Evolutionary conservation across 2,113 vertebrate species (phyloP), one percentile per base, ranked within the genome.

Genomic region (Chauna torquata): DNA sequence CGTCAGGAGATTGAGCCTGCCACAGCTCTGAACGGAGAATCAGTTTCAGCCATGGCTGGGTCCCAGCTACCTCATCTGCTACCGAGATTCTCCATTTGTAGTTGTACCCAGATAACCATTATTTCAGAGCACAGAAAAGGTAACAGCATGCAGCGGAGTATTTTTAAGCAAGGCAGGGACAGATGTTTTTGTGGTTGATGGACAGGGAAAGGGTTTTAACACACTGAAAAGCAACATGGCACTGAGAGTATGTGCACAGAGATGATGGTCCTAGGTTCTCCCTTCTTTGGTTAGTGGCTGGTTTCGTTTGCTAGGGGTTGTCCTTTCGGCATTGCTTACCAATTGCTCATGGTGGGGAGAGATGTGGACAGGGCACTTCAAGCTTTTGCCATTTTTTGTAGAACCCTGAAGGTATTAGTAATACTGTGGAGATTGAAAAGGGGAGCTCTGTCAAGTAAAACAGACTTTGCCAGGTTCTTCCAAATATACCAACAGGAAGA

Each of bases 281-380:
- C 32, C 70, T 44, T 71, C 65, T 64, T 20, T 17, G 18, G n/a
- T 66, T 68, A 38, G 81, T 5, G 69, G 49, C 68, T 74, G 75
- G 11, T 71, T 66, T 49, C 3, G 0, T 49, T 40, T 57, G 52
- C 88, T 82, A 1, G 0, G 83, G 40, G 49, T 15, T 45, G 42
- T 76, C 54, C 83, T 70, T 32, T 27, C 44, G 20, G 32, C 24
- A 5, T 24, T 22, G 2, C 19, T 45, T 16, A 19, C 45, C 5
- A 3, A 6, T 16, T 28, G 32, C 45, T 52, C 1, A 0, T 5
- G 55, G 23, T 15, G 64, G 45, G 40, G 11, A 65, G 57, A 42
- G 38, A 2, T 13, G 25, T 30, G 61, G 32, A 34, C 3, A 36
- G 88, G 52, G 38, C 25, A 45, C 44, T 44, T 28, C 4, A 11